Evolutionary conservation across 1,140 invertebrate species (phyloP), one percentile per base, ranked within the genome.

Genomic region (Cyclargus thomasi): DNA sequence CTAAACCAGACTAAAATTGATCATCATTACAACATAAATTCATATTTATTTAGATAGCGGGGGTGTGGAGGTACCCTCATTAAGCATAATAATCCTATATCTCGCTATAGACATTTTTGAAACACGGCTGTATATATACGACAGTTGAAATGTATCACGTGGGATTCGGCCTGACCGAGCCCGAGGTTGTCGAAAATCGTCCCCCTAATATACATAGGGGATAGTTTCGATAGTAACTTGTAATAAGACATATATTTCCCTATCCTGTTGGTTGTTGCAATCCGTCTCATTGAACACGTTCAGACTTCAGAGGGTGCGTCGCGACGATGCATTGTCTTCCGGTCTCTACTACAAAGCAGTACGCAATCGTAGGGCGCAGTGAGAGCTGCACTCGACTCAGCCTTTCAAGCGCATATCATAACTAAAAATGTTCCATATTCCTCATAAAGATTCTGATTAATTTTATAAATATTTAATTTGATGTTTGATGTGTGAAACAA

Each of bases 221-320:
- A 59, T 59, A 5, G 3, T 20, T 7, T 21, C 55, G 55, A 20
- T 10, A 20, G 18, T 8, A 59, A 59, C 17, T 59, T 59, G 10
- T 18, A 18, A 59, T 2, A 59, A 59, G 55, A 59, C 18, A 21
- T 59, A 57, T 18, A 55, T 55, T 55, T 55, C 53, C 53, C 10
- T 21, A 8, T 21, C 18, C 55, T 59, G 55, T 11, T 55, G 16
- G 7, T 20, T 59, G 55, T 11, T 55, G 16, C 18, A 5, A 21
- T 59, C 17, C 17, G 55, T 59, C 17, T 59, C 55, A 59, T 59
- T 59, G 55, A 59, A 59, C 55, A 59, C 55, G 55, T 59, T 21
- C 55, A 20, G 18, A 59, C 20, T 59, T 21, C 55, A 20, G 18
- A 59, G 18, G 55, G 55, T 7, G 55, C 18, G 55, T 21, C 55